phyloP scores from a whole-genome alignment of 2,888 invertebrate species.

The Danaus chrysippus region DNA sequence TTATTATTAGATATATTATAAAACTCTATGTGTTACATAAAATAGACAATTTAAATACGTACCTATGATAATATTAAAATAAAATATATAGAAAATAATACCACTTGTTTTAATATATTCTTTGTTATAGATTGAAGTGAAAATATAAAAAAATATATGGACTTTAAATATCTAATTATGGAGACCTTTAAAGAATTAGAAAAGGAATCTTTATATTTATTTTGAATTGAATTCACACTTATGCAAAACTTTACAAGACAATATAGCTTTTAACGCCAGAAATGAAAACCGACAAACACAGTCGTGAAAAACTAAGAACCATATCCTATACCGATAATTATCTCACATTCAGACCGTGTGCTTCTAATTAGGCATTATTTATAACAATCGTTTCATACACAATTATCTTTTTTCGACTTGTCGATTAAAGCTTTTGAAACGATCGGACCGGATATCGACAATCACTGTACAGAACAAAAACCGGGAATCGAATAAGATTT shows the following conservation, averaged over 20 bases:
- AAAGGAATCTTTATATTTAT: too few relatives aligned
- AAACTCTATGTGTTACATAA: constrained; percentile 47
- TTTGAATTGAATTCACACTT: not conserved
- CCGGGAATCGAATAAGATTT: constrained; percentile 34
- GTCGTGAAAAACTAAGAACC: constrained; percentile 17
- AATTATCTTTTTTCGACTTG: constrained; percentile 70
- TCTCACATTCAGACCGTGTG: constrained; percentile 34
- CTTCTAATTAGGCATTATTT: constrained; percentile 40
- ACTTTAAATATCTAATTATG: too few relatives aligned
- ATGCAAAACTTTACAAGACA: not conserved
- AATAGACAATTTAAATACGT: constrained; percentile 53
- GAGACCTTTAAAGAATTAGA: too few relatives aligned
- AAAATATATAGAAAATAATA: constrained; percentile 34
- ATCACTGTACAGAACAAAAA: constrained; percentile 62
- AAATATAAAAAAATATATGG: not conserved
- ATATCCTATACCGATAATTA: constrained; percentile 33
- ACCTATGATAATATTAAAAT: constrained; percentile 44
- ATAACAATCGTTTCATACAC: constrained; percentile 53
- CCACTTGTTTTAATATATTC: constrained; percentile 20
- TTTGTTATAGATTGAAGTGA: not conserved
- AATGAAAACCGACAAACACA: not conserved
- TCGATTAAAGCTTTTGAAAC: constrained; percentile 58
- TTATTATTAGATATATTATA: constrained; percentile 53
- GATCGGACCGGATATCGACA: constrained; percentile 74
- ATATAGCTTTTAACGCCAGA: not conserved